Base-by-base conservation (phyloP, 2,888 invertebrate species). In the Acheta domesticus region DNA sequence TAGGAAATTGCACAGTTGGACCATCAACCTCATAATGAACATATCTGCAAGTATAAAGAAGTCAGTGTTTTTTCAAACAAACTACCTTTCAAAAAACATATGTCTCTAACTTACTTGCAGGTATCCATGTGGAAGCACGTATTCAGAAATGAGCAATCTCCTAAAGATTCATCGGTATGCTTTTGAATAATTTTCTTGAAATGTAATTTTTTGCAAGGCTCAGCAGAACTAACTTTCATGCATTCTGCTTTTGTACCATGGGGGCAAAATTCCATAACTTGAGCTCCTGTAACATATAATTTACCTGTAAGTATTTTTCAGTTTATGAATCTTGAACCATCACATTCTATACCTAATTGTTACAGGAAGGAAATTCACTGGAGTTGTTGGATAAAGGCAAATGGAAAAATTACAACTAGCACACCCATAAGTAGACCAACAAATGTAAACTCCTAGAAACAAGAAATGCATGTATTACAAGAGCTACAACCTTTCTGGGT, bases 41-140 rank as follows among this genome's bases (percentile, higher is more conserved):
- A 86, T 98, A 98, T 88, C 94, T 93, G 84, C 76, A 85, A 84
- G 77, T 12, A 48, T 74, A 74, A 36, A 5, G 1, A 36, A 36
- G 36, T 36, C 36, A 36, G 36, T 36, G 36, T 5, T 36, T 36
- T 36, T 23, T 76, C 5, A 76, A 2, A n/a, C 21, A 21, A 21
- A 76, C 21, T 76, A 76, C 19, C 19, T 19, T 11, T 20, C 74
- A 20, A 74, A n/a, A 74, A 74, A 23, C 2, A 8, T 8, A 36
- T 36, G 5, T 36, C 36, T 74, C 20, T n/a, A 77, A 83, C 84
- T 86, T 84, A 93, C 92, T 98, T 98, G 92, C 98, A 99, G 74
- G 96, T 96, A 83, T 98, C 98, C 98, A 99, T 98, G 86, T 99
- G 98, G 86, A 99, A 99, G 87, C 98, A 99, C 0, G 98, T 99